Percentiles rank a stretch among this genome's conserved stretches.
Evolutionary conservation across 2,797 vertebrate species (phyloP).

Genomic region (Fundulus diaphanus): DNA sequence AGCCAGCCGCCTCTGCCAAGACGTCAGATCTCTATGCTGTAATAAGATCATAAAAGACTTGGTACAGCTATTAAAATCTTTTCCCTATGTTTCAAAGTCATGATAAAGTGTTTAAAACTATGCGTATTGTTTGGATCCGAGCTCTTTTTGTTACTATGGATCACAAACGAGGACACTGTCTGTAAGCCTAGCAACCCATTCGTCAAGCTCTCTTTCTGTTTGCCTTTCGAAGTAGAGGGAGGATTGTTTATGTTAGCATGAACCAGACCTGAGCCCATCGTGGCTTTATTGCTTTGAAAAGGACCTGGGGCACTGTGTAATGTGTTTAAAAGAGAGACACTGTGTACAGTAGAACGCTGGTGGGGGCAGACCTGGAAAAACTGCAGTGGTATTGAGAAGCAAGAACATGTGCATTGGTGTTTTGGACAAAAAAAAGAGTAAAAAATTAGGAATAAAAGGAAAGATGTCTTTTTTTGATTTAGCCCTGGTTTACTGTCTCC

Average conservation of each 20-base stretch:
- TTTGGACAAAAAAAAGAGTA: background rate
- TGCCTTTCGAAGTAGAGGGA: constrained; percentile 47
- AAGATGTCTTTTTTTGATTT: background rate
- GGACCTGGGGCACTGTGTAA: constrained; percentile 31
- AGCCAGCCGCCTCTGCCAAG: no score
- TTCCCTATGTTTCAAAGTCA: constrained; percentile 32
- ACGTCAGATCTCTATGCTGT: constrained; percentile 31
- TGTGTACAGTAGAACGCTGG: constrained; percentile 29
- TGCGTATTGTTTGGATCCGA: constrained; percentile 46
- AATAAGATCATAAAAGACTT: constrained; percentile 54
- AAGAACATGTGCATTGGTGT: constrained; percentile 2
- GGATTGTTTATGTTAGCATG: constrained; percentile 65
- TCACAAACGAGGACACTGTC: constrained; percentile 43
- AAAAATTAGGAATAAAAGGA: constrained; percentile 8
- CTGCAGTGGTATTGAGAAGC: constrained; percentile 16
- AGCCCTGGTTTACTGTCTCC: constrained; percentile 22
- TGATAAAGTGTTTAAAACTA: constrained; percentile 36
- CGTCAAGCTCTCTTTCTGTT: constrained; percentile 38
- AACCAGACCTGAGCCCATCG: constrained; percentile 54
- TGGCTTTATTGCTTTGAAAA: constrained; percentile 61
- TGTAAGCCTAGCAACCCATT: constrained; percentile 51
- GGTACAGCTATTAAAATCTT: constrained; percentile 18
- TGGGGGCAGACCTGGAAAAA: constrained; percentile 8
- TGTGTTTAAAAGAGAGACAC: constrained; percentile 38
- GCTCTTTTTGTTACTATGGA: constrained; percentile 46